Conservation (phyloP, 1,140 invertebrate genomes). For the Coptotermes formosanus region DNA sequence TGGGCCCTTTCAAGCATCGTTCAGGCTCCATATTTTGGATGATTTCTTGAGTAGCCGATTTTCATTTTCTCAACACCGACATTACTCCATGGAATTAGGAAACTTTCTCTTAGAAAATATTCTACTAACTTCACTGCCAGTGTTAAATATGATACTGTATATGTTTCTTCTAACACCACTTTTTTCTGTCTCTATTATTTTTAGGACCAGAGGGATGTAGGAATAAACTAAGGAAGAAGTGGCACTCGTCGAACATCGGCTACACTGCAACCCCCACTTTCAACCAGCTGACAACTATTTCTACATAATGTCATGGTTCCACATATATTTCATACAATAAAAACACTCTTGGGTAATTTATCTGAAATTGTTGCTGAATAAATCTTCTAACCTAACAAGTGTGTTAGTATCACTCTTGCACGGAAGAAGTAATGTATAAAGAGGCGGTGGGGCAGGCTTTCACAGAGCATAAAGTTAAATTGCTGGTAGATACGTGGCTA, state of each 20-base stretch:
- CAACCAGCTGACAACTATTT: not conserved
- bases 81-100: too few relatives aligned
- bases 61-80: too few relatives aligned
- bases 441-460: not conserved
- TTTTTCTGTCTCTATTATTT: too few relatives aligned
- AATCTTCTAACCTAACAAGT: not conserved
- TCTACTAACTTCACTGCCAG: too few relatives aligned
- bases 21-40: too few relatives aligned
- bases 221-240: too few relatives aligned
- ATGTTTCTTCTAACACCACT: too few relatives aligned
- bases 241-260: not conserved
- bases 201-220: too few relatives aligned
- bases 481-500: slow-evolving; percentile 12
- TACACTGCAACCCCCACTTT: not conserved
- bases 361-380: not conserved
- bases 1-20: too few relatives aligned
- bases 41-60: too few relatives aligned
- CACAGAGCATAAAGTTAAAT: slow-evolving; percentile 19
- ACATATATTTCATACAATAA: not conserved
- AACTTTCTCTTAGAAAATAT: too few relatives aligned
- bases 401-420: not conserved
- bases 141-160: too few relatives aligned
- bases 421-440: not conserved
- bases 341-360: not conserved
- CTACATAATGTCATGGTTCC: not conserved